Base-by-base conservation (phyloP, 2,888 invertebrate species). In the Stenolophus ochropezus region DNA sequence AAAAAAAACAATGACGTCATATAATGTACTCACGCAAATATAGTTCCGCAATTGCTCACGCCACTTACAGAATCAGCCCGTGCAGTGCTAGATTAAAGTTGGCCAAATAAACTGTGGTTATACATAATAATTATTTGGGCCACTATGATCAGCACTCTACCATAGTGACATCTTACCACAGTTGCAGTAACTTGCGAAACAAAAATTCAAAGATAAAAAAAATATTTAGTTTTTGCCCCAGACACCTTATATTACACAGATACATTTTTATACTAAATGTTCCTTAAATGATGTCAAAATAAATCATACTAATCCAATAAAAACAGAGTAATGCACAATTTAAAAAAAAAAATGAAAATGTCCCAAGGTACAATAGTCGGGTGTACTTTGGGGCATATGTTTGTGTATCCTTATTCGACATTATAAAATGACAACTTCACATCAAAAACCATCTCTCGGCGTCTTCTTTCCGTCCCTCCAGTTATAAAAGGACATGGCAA, bases 401-500 rank as follows among this genome's bases (percentile, higher is more conserved):
- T n/a, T 49, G 49, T 49, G 49, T 49, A 1, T 16, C 49, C 14
- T 49, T 49, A 49, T 49, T 49, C 14, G 14, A 49, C 49, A 49
- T 49, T 16, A 49, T 49, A 49, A 49, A 14, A 49, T 49, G 49
- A 14, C 49, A 49, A 14, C n/a, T 49, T 14, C n/a, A 49, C 49
- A 49, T 49, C 14, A 49, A 49, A 49, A 49, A 49, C n/a, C 49
- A 49, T 49, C 49, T 49, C 49, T 49, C 49, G 49, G 49, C 49
- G 49, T 49, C 49, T 49, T 49, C 49, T 49, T 49, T 49, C 49
- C 49, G 49, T 49, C 49, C 49, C 49, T 2, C 49, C 49, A 49
- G 49, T 49, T 49, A 49, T 49, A 49, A 49, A n/a, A 49, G 49
- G 49, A 16, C 49, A 49, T 49, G n/a, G 49, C 49, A 49, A 49